phyloP scores from a whole-genome alignment of 92 coral and sea anemone species.

The Porites rus region DNA sequence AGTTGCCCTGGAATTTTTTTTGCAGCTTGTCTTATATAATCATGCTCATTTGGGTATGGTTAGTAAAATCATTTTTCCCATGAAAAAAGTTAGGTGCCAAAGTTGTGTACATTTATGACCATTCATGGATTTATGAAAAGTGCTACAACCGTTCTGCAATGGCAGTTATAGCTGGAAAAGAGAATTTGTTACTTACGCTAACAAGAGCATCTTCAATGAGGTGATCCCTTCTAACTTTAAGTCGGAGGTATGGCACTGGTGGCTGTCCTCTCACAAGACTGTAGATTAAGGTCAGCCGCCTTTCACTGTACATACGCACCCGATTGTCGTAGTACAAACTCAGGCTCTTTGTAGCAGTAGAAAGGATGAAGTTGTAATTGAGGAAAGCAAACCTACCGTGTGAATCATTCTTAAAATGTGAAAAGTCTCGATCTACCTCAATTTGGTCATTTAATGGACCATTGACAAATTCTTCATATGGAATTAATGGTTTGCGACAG shows the following conservation, averaged over 20 bases:
- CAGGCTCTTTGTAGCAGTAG: conserved; percentile 92
- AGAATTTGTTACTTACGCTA: conserved; percentile 76
- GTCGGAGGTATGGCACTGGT: conserved; percentile 89
- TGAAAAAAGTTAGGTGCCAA: too few species aligned
- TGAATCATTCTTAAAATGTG: conserved; percentile 77
- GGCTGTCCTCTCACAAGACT: conserved; percentile 97
- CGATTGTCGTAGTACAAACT: conserved; percentile 97
- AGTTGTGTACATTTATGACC: too few species aligned
- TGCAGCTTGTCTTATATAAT: too few species aligned
- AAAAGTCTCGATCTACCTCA: conserved; percentile 85
- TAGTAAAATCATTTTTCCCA: too few species aligned
- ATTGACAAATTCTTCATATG: conserved; percentile 82
- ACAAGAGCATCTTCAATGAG: conserved; percentile 98
- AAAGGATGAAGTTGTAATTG: conserved; percentile 82
- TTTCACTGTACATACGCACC: conserved; percentile 96
- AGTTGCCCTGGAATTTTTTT: too few species aligned
- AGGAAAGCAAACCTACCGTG: conserved; percentile 78
- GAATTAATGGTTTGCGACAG: conserved; percentile 75
- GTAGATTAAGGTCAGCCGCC: conserved; percentile 89
- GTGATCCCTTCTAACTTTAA: conserved; percentile 94
- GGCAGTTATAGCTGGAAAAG: not conserved
- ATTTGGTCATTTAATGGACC: conserved; percentile 89
- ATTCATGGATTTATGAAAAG: too few species aligned
- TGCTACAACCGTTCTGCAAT: not conserved
- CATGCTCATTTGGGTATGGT: too few species aligned